Evolutionary conservation across 2,888 invertebrate genomes (phyloP), one percentile per base, ranked within the genome.

Genomic region (Heliconius erato): DNA sequence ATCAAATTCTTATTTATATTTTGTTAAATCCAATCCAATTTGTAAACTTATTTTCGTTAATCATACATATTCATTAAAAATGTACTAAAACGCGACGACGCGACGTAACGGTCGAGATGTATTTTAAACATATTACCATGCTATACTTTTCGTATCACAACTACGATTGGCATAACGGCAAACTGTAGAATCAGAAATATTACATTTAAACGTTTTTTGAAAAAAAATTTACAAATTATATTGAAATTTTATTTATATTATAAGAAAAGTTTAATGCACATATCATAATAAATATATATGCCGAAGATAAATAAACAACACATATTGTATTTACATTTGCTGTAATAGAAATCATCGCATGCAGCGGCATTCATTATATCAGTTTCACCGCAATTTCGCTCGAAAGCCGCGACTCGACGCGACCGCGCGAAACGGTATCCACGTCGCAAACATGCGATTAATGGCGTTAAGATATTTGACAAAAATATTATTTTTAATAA

Each of bases 311-410:
- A 72, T 72, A 72, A 72, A 72, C 44, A 40, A 40, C 40, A 71
- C 26, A 63, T 80, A 59, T 74, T 74, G 49, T 63, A 59, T 63
- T n/a, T 26, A 74, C 49, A 28, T 67, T 82, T 40, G 78, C 49
- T 74, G 54, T 82, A 82, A 84, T 82, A 85, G 85, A 85, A 84
- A 84, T 81, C 84, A 82, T 74, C 49, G 80, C 85, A 85, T 85
- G 83, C 92, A 90, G 91, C 91, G 92, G 86, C 84, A 83, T 88
- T 89, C 90, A 91, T 93, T 92, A 91, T 91, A 91, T 92, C 90
- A 91, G 90, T 94, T 95, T 94, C 94, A 92, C 94, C 91, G 89
- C 90, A 90, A 91, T 92, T 93, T 94, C 89, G 91, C 89, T 94
- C 89, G 94, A 95, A 95, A 94, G 94, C 92, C 88, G 88, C 85